Base-by-base conservation (phyloP, 2,888 invertebrate species). In the Drosophila testacea region DNA sequence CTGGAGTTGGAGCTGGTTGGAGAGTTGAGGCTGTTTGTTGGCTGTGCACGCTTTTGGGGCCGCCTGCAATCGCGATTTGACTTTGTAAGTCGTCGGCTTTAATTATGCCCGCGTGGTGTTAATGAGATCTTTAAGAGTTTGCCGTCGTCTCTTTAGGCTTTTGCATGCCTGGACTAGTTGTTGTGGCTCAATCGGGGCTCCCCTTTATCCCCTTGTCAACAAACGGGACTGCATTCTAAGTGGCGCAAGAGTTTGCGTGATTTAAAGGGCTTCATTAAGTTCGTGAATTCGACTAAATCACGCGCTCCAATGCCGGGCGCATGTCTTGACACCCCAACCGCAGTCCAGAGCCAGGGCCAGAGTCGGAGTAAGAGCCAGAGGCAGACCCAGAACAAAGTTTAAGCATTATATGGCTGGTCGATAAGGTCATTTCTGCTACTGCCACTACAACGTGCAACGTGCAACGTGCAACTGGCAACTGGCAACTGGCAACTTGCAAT, bases 181-280 rank as follows among this genome's bases (percentile, higher is more conserved):
- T 84, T 84, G 84, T 81, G 82, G 90, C 83, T 83, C 82, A 83
- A 75, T 83, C 79, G 73, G 44, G 46, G 4, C 10, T 11, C 4
- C 41, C 22, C 50, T 22, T 22, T 3, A 27, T 9, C 11, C 22
- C 6, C 42, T 10, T 2, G 1, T 4, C 7, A 10, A 30, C 6
- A 38, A 47, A 36, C 36, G 28, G 36, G 55, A 51, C 69, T 70
- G 69, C 83, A 80, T 75, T 86, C 77, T 73, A 72, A 79, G 89
- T 90, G 89, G 90, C 91, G 88, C 88, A 90, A 85, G 85, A 89
- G 89, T 70, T 89, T 84, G 93, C 92, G 92, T 93, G 92, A 92
- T 92, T 91, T 92, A 92, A 91, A 92, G 92, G 91, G 92, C 92
- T 93, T 92, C 92, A 92, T 92, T 92, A 93, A 92, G 92, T 91